Conservation (phyloP, 2,797 vertebrate species). For the Dendrocincla fuliginosa region DNA sequence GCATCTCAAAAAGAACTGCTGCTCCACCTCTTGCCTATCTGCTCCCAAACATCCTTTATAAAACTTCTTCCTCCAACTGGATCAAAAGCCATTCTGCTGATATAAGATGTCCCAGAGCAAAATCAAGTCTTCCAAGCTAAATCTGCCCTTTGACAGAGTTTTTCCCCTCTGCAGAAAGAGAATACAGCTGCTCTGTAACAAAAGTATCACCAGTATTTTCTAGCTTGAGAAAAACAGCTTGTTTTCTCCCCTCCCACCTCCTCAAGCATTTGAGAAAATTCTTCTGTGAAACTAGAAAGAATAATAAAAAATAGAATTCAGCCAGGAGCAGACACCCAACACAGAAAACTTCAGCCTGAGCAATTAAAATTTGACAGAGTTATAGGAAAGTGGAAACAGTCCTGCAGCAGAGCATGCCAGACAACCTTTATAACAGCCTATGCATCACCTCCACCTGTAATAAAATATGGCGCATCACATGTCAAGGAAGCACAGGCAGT, state of each 20-base stretch:
- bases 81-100: background rate
- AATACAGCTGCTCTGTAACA: background rate
- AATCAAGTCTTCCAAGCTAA: background rate
- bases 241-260: background rate
- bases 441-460: conserved; percentile 46
- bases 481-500: background rate
- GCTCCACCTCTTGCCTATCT: background rate
- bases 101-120: background rate
- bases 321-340: background rate
- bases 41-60: background rate
- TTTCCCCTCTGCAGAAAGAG: background rate
- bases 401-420: background rate
- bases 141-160: background rate
- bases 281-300: background rate
- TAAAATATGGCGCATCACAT: background rate
- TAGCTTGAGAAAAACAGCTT: background rate
- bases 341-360: conserved; percentile 12
- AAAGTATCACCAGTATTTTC: background rate
- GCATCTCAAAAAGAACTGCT: background rate
- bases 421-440: conserved; percentile 16
- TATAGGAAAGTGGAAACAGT: background rate
- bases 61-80: background rate
- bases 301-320: background rate
- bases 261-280: background rate
- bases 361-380: conserved; percentile 45